These are phyloP conservation scores for Bovichtus variegatus DNA, from an alignment of 2,797 vertebrate species.

Conservation along the genomic window DNA sequence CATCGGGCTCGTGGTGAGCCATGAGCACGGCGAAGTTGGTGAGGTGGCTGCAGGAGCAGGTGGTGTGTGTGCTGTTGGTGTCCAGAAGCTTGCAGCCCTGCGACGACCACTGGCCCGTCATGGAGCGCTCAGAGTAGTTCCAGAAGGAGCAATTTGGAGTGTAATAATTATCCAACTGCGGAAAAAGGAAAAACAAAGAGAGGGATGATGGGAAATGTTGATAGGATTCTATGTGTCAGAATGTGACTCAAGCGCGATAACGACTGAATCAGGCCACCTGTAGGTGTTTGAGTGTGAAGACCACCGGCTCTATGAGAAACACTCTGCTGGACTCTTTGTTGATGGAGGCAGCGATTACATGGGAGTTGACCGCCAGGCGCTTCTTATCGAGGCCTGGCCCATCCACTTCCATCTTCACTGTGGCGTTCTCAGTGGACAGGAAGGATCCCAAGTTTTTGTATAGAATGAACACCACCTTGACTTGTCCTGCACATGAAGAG, in stretches of 20 bases:
- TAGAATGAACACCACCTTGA: conserved; percentile 94
- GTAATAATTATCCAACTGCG: conserved; percentile 91
- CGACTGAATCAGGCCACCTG: conserved; percentile 79
- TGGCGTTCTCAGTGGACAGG: conserved; percentile 94
- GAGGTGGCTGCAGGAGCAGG: conserved; percentile 96
- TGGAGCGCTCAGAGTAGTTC: conserved; percentile 96
- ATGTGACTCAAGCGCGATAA: background rate
- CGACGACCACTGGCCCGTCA: conserved; percentile 95
- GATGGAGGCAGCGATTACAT: conserved; percentile 94
- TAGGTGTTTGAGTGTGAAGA: conserved; percentile 92
- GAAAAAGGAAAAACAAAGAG: background rate
- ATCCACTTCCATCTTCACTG: conserved; percentile 90
- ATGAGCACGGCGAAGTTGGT: conserved; percentile 96
- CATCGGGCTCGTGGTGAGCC: conserved; percentile 92
- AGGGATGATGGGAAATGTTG: background rate
- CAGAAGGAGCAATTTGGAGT: conserved; percentile 97
- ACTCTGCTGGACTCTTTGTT: conserved; percentile 96
- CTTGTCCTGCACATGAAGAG: conserved; percentile 86
- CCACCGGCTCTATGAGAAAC: conserved; percentile 94
- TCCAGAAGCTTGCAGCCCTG: conserved; percentile 93
- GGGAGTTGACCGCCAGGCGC: conserved; percentile 91
- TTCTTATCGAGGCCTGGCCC: conserved; percentile 77
- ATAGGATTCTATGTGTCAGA: background rate
- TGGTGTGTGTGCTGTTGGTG: conserved; percentile 93
- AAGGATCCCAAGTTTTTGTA: conserved; percentile 95